phyloP scores from a whole-genome alignment of 1,140 invertebrate genomes.

The Andricus grossulariae region DNA sequence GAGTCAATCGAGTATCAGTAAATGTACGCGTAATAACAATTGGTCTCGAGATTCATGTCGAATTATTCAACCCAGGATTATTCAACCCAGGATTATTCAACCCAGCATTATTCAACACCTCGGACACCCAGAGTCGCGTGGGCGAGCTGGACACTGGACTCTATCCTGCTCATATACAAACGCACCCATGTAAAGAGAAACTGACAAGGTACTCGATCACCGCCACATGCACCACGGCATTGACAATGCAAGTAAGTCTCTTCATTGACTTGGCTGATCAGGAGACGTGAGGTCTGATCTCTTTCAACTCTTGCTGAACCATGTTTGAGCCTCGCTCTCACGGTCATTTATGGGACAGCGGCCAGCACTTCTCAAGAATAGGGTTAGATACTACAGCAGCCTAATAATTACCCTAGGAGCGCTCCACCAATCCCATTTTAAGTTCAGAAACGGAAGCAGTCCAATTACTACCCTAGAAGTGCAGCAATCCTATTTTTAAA shows the following conservation, averaged over 20 bases:
- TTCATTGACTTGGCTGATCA: slow-evolving; percentile 42
- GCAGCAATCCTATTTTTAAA: too few species aligned
- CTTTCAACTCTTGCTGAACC: slow-evolving; percentile 15
- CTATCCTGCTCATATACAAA: slow-evolving; percentile 45
- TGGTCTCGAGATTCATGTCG: slow-evolving; percentile 48
- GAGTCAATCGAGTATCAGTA: slow-evolving; percentile 10
- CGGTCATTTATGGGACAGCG: neutral
- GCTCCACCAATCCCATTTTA: too few species aligned
- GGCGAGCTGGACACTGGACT: slow-evolving; percentile 46
- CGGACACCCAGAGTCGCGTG: slow-evolving; percentile 53
- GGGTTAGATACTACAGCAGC: too few species aligned
- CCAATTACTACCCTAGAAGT: too few species aligned
- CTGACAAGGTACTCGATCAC: slow-evolving; percentile 54
- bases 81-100: slow-evolving; percentile 49
- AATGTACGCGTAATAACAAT: slow-evolving; percentile 51
- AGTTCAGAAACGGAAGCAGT: too few species aligned
- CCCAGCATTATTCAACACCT: slow-evolving; percentile 53
- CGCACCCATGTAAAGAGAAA: slow-evolving; percentile 42
- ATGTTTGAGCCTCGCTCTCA: slow-evolving; percentile 1
- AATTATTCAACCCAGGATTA: slow-evolving; percentile 43
- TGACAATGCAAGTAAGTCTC: slow-evolving; percentile 42
- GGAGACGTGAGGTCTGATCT: slow-evolving; percentile 6
- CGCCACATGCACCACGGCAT: slow-evolving; percentile 39
- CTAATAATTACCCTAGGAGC: too few species aligned
- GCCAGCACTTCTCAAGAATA: too few species aligned